Percentiles rank a stretch among this genome's conserved stretches.
These are phyloP conservation scores for Cosmorhoe ocellata DNA, from an alignment of 2,888 invertebrate species.

Conservation along the genomic window DNA sequence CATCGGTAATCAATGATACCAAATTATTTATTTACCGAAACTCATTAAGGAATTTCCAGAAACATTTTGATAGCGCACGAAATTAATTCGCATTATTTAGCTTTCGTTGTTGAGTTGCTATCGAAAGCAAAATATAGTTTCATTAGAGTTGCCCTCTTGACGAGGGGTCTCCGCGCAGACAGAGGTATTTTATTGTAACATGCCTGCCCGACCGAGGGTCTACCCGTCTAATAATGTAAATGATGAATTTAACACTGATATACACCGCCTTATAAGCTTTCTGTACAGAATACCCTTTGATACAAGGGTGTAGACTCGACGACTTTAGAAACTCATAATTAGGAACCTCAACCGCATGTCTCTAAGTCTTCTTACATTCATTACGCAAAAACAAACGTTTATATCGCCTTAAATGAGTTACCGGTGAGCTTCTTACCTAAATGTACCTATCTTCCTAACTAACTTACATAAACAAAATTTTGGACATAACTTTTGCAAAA, in stretches of 20 bases:
- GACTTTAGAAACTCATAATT: slow-evolving; percentile 17
- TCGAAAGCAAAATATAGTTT: slow-evolving; percentile 48
- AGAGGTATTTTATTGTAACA: slow-evolving; percentile 46
- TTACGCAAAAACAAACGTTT: slow-evolving; percentile 11
- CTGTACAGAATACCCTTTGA: slow-evolving; percentile 16
- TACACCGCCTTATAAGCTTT: slow-evolving; percentile 21
- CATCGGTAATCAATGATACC: too few species aligned
- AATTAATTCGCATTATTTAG: slow-evolving; percentile 35
- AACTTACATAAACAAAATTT: background rate
- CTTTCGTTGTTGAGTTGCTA: slow-evolving; percentile 35
- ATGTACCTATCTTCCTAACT: background rate
- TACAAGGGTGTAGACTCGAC: slow-evolving; percentile 3
- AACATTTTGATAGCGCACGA: slow-evolving; percentile 24
- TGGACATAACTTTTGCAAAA: slow-evolving; percentile 14
- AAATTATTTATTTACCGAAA: background rate
- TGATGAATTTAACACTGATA: slow-evolving; percentile 36
- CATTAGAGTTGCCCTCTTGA: slow-evolving; percentile 42
- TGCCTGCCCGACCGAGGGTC: slow-evolving; percentile 35
- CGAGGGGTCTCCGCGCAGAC: slow-evolving; percentile 39
- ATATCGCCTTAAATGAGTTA: background rate
- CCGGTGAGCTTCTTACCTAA: background rate
- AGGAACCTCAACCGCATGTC: slow-evolving; percentile 11
- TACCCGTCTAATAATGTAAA: slow-evolving; percentile 37
- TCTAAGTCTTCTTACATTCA: slow-evolving; percentile 11
- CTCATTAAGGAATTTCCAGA: slow-evolving; percentile 1